Evolutionary conservation across 1,140 invertebrate genomes (phyloP), one percentile per base, ranked within the genome.

Genomic region (Scaptomyza graminum): DNA sequence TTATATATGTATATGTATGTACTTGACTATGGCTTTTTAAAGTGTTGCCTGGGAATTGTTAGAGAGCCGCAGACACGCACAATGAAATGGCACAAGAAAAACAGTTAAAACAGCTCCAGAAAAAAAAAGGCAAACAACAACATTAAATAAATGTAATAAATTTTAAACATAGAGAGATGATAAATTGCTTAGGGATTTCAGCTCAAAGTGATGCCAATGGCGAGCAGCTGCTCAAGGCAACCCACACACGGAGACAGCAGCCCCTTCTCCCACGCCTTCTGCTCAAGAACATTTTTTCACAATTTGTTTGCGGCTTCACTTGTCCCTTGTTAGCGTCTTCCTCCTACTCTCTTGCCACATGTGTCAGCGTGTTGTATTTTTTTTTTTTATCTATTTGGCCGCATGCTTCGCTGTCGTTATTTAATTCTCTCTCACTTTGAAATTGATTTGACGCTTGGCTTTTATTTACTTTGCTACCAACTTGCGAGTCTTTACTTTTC

Each of bases 111-210:
- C 46, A 31, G 62, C 39, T n/a, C 8, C 62, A 63, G n/a, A 63
- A 39, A 37, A 31, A 37, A 59, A 66, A 56, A 54, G 37, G 61
- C 67, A 59, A 79, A 88, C 67, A 83, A 88, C 84, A 79, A 88
- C 84, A 79, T 88, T 78, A 88, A 88, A 88, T 89, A 88, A 88
- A 88, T 89, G 84, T 83, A 89, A 88, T 89, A 88, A 88, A 88
- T 88, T 88, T 88, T 83, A 88, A 88, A 83, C 83, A 89, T 83
- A 89, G 83, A 88, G 69, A 88, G 73, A 88, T 88, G 83, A 88
- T 88, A 88, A 88, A 88, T 88, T 88, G 83, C 83, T 88, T 69
- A 74, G 83, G 83, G 83, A 88, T 49, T 74, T 74, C 47, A 61
- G 64, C 73, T 83, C 65, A 74, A 88, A 76, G 79, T 79, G 82